Base-by-base conservation (phyloP, 2,113 vertebrate species). In the Heterotis niloticus region DNA sequence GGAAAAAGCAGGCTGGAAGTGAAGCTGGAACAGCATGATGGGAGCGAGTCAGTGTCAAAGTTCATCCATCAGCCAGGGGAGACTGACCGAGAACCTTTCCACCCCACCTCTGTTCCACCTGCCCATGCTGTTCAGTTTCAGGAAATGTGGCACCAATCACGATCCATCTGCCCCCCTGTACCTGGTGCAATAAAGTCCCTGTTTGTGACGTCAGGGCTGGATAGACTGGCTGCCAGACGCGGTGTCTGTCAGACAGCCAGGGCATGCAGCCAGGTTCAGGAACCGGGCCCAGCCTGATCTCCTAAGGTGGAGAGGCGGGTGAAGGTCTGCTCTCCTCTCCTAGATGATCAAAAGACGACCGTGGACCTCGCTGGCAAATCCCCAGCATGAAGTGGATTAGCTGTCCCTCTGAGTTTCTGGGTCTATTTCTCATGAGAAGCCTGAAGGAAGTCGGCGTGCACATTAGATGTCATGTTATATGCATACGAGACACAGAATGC, bases 271-370 rank as follows among this genome's bases (percentile, higher is more conserved):
- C 10, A 12, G 13, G 51, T 11, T 11, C n/a, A 52, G 23, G 52
- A 73, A 54, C n/a, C 26, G 20, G 12, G 71, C 44, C 51, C 51
- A 54, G 51, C 18, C 51, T 17, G 29, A 34, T 44, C 28, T 34
- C 5, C 68, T 24, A 23, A 26, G n/a, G 23, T 73, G 52, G 52
- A n/a, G 20, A 12, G n/a, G 1, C 1, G 69, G 44, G 44, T 29
- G 23, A 14, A 28, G 71, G 23, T 73, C 64, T n/a, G 64, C 64
- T 65, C 64, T n/a, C 23, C n/a, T 65, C 71, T 57, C 51, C 71
- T 26, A 5, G 54, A 11, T 73, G 52, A 73, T 73, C 71, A 73
- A 73, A 44, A 57, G 24, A 26, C 17, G 71, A 74, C 54, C 52
- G 52, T 26, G 57, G 54, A 14, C 24, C 71, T 74, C 57, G 71